These are phyloP conservation scores for Dolichotis patagonum DNA, from an alignment of 2,113 vertebrate species.

Conservation along the genomic window DNA sequence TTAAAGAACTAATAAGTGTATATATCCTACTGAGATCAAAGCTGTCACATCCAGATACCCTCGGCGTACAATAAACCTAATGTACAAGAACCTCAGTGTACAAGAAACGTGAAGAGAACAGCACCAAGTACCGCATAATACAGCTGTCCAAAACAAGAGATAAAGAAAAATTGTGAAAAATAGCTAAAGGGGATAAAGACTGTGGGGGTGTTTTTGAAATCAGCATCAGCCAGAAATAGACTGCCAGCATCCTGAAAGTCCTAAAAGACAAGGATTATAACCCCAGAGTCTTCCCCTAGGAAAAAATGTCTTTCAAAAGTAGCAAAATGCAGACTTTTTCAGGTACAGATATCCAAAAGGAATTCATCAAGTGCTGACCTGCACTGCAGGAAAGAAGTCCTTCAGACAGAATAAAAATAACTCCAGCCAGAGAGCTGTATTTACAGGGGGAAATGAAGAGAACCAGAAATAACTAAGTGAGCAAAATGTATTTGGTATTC, in stretches of 20 bases:
- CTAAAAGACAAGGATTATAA: background rate
- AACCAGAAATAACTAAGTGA: background rate
- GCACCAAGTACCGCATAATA: background rate
- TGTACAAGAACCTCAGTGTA: background rate
- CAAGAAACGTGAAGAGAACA: background rate
- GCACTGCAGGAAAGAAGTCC: background rate
- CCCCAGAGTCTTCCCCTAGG: background rate
- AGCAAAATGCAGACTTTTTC: background rate
- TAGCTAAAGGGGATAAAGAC: background rate
- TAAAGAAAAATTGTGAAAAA: background rate
- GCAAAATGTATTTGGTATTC: background rate
- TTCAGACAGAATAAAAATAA: background rate
- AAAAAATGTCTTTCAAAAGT: slow-evolving; percentile 29
- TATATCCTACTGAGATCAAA: background rate
- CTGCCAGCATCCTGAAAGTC: background rate
- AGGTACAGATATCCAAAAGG: background rate
- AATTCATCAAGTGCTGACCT: background rate
- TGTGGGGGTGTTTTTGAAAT: background rate
- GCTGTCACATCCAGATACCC: background rate
- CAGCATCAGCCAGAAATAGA: background rate
- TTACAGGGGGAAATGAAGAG: background rate
- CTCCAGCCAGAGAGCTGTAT: background rate
- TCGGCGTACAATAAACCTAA: background rate
- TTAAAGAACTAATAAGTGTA: background rate
- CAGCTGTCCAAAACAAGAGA: background rate